Conservation (phyloP, 2,888 invertebrate species). For the Apocheima hispidaria region DNA sequence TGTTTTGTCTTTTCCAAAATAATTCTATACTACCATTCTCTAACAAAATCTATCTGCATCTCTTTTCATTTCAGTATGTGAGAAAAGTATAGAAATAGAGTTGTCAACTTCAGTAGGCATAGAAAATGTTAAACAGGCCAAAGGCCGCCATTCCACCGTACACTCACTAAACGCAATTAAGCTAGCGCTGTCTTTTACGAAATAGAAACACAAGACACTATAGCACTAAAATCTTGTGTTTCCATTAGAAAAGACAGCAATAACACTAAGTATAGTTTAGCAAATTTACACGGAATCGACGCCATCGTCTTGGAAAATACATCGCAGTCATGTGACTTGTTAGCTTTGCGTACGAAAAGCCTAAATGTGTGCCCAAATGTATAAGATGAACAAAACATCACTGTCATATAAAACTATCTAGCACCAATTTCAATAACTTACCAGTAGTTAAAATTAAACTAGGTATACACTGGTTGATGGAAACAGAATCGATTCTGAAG, state of each 20-base stretch:
- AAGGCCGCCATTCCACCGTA: no score
- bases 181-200: no score
- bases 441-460: conserved; percentile 50
- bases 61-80: neutral
- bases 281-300: no score
- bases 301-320: neutral
- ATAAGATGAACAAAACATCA: conserved; percentile 51
- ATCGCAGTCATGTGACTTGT: neutral
- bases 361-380: conserved; percentile 8
- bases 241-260: no score
- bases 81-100: neutral
- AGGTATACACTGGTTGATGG: conserved; percentile 28
- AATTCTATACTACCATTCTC: neutral
- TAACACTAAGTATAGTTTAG: no score
- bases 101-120: conserved; percentile 1
- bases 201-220: no score
- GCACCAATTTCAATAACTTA: conserved; percentile 74
- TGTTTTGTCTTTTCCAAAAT: neutral
- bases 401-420: conserved; percentile 65
- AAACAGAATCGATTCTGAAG: conserved; percentile 28
- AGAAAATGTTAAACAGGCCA: no score
- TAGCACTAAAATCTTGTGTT: no score
- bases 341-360: conserved; percentile 6
- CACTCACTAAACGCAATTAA: no score
- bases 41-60: neutral